Evolutionary conservation across 2,888 invertebrate species (phyloP).

Genomic region (Timema podura): DNA sequence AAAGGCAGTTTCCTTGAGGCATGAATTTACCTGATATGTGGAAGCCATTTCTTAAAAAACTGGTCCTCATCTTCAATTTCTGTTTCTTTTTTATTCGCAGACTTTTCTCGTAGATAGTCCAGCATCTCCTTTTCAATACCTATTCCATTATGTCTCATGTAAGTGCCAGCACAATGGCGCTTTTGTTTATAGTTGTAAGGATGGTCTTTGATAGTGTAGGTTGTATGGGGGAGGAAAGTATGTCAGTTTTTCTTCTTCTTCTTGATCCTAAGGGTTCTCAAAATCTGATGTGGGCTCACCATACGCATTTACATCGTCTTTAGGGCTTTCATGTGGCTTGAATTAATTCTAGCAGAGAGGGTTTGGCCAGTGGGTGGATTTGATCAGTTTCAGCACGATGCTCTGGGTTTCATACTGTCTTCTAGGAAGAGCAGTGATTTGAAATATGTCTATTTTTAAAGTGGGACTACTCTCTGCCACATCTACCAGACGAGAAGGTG

Average conservation of each 20-base stretch:
- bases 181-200: neutral
- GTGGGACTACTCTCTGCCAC: neutral
- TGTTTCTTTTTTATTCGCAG: neutral
- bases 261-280: neutral
- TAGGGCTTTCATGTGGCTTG: too few species aligned
- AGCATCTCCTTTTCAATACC: neutral
- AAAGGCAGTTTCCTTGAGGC: neutral
- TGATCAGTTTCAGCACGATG: neutral
- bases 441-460: neutral
- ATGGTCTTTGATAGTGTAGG: neutral
- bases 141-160: neutral
- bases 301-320: neutral
- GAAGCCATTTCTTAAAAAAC: neutral
- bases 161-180: neutral
- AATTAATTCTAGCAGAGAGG: neutral
- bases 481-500: neutral
- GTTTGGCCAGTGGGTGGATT: neutral
- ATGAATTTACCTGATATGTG: neutral
- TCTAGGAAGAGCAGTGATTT: slow-evolving; percentile 9
- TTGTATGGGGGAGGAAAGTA: neutral
- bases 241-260: neutral
- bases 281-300: neutral
- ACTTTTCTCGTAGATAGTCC: slow-evolving; percentile 2
- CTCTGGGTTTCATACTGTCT: neutral
- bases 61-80: neutral